These are phyloP conservation scores for Numenius arquata DNA, from an alignment of 2,113 vertebrate species.

Conservation along the genomic window DNA sequence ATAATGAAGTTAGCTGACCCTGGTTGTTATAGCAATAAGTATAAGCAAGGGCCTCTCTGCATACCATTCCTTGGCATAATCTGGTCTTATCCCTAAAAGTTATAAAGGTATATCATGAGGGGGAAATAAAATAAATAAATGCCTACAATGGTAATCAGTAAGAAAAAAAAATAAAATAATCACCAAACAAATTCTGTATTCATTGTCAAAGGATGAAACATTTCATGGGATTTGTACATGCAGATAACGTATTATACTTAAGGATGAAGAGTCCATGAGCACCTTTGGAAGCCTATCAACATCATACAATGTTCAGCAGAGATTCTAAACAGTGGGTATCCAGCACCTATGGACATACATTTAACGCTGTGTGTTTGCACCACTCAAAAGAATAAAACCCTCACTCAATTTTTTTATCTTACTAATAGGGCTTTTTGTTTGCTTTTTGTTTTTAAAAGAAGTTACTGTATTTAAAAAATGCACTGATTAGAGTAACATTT, in stretches of 20 bases:
- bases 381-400: neutral
- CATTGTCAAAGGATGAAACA: neutral
- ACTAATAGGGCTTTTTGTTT: neutral
- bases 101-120: neutral
- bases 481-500: neutral
- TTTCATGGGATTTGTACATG: neutral
- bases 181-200: neutral
- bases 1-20: no score
- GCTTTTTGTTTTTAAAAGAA: neutral
- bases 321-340: neutral
- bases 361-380: neutral
- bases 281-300: neutral
- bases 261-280: neutral
- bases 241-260: neutral
- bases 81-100: neutral
- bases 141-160: neutral
- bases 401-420: neutral
- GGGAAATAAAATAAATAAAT: neutral
- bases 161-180: neutral
- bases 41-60: no score
- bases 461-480: neutral
- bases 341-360: accelerated
- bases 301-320: neutral
- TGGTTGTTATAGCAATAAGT: no score
- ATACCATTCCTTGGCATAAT: no score